These are phyloP conservation scores for Passer domesticus DNA, from an alignment of 2,113 vertebrate genomes.

Conservation along the genomic window DNA sequence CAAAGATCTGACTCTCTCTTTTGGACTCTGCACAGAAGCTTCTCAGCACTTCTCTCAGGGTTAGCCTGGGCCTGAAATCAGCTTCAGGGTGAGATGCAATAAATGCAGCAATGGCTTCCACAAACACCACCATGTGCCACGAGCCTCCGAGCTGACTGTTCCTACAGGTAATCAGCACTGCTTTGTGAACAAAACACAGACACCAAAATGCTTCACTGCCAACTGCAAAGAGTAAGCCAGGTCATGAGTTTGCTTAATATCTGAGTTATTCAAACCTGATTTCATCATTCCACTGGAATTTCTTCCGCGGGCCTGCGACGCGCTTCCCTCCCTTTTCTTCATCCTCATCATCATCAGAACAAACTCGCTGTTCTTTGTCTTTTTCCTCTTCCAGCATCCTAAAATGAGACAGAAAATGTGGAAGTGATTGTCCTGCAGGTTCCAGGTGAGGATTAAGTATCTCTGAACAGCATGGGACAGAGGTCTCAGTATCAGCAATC, in stretches of 20 bases:
- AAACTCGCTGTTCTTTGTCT: slow-evolving; percentile 80
- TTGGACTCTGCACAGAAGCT: neutral
- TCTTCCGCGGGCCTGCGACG: slow-evolving; percentile 83
- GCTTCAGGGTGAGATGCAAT: neutral
- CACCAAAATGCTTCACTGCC: slow-evolving; percentile 8
- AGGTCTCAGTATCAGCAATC: neutral
- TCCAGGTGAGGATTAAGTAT: neutral
- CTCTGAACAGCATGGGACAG: neutral
- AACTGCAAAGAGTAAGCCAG: neutral
- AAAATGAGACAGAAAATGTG: neutral
- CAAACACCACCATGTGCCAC: neutral
- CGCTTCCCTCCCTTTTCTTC: slow-evolving; percentile 85
- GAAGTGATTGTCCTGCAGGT: neutral
- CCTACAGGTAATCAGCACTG: neutral
- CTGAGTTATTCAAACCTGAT: slow-evolving; percentile 81
- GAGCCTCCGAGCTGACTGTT: neutral
- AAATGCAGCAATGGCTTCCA: neutral
- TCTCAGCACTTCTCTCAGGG: neutral
- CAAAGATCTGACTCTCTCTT: neutral
- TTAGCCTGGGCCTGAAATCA: neutral
- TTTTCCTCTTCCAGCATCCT: slow-evolving; percentile 87
- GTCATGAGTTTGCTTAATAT: neutral
- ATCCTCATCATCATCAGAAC: slow-evolving; percentile 83
- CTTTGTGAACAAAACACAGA: neutral
- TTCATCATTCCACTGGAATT: slow-evolving; percentile 93